These are phyloP conservation scores for Cladopsammia gracilis DNA, from an alignment of 64 coral and sea anemone species.

Conservation along the genomic window DNA sequence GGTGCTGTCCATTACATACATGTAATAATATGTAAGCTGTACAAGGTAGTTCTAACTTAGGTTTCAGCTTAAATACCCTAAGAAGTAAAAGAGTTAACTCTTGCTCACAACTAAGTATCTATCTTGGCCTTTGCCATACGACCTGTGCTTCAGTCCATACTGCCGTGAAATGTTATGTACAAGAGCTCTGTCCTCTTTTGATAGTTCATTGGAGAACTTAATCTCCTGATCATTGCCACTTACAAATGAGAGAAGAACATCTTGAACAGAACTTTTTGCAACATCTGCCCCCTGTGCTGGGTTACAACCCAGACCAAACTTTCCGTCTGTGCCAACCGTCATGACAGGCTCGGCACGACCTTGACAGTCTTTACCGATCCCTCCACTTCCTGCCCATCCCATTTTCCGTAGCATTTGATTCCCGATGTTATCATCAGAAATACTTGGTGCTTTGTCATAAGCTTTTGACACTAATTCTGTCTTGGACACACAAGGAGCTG, in stretches of 20 bases:
- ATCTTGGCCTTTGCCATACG: constrained; percentile 72
- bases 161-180: constrained; percentile 67
- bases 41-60: too few species aligned
- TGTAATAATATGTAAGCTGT: too few species aligned
- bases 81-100: neutral
- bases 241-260: constrained; percentile 81
- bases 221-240: constrained; percentile 64
- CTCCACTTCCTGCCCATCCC: constrained; percentile 95
- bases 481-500: constrained; percentile 52
- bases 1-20: too few species aligned
- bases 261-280: constrained; percentile 54
- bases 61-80: too few species aligned
- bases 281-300: neutral
- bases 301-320: constrained; percentile 75
- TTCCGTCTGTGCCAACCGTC: constrained; percentile 68
- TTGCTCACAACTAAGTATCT: constrained; percentile 97
- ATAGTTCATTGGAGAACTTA: constrained; percentile 85
- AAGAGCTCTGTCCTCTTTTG: constrained; percentile 85
- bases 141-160: constrained; percentile 76
- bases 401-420: constrained; percentile 92
- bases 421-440: constrained; percentile 89
- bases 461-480: constrained; percentile 74
- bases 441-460: constrained; percentile 65
- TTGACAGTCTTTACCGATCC: constrained; percentile 76
- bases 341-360: constrained; percentile 89